phyloP scores from a whole-genome alignment of 2,797 vertebrate genomes.

The Scolopax rusticola region DNA sequence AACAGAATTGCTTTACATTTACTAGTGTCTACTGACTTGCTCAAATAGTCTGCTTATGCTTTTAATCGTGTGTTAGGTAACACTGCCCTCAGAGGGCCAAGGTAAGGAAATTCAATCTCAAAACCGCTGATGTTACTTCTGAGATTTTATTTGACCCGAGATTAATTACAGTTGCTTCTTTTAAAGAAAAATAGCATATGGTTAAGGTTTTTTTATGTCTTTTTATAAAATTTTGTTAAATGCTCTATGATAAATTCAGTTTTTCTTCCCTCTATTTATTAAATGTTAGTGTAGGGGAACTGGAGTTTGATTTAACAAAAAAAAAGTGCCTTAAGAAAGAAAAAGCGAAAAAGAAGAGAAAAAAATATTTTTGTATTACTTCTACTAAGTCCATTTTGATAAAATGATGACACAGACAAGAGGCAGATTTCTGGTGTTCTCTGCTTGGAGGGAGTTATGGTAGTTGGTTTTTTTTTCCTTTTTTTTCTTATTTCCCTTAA shows the following conservation, averaged over 20 bases:
- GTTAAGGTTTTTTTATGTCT: neutral
- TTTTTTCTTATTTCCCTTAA: neutral
- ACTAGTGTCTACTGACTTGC: conserved; percentile 11
- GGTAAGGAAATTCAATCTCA: conserved; percentile 80
- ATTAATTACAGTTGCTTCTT: neutral
- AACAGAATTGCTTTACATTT: neutral
- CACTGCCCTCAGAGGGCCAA: conserved; percentile 85
- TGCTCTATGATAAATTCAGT: neutral
- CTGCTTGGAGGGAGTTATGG: neutral
- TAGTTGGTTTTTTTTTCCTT: accelerated
- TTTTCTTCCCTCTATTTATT: neutral
- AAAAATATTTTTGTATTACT: neutral
- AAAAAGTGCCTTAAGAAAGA: neutral
- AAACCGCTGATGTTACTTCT: conserved; percentile 28
- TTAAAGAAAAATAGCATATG: neutral
- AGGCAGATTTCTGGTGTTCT: neutral
- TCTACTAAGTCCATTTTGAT: neutral
- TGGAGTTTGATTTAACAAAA: neutral
- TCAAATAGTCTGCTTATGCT: conserved; percentile 54
- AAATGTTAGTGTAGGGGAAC: neutral
- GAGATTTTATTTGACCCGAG: neutral
- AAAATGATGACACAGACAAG: neutral
- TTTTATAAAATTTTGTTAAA: neutral
- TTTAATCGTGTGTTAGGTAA: conserved; percentile 78
- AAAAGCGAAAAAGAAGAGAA: neutral